phyloP scores from a whole-genome alignment of 2,113 vertebrate species.

The Chloroceryle aenea region DNA sequence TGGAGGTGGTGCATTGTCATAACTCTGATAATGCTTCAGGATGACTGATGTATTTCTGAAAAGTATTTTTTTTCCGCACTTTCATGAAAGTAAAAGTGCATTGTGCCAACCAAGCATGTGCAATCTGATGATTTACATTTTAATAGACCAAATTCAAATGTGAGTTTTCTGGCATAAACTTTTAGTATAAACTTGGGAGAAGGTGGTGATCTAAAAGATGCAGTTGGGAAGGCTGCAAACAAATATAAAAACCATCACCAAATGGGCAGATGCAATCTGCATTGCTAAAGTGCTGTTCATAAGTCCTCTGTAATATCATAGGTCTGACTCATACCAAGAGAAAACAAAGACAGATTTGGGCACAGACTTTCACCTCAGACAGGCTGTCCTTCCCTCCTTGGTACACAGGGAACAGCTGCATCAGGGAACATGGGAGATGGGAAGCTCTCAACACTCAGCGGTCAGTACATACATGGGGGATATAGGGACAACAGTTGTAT shows the following conservation, averaged over 20 bases:
- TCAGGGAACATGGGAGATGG: too few relatives aligned
- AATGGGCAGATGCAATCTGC: background rate
- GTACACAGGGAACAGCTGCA: background rate
- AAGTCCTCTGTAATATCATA: background rate
- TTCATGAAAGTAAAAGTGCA: background rate
- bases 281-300: background rate
- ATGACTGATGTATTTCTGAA: background rate
- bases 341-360: background rate
- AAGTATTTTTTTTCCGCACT: background rate
- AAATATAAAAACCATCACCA: background rate
- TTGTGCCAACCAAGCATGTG: background rate
- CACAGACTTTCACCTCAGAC: background rate
- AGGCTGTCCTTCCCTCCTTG: background rate
- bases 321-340: background rate
- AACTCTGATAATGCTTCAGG: background rate
- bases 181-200: background rate
- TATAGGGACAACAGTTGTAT: background rate
- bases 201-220: background rate
- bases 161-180: background rate
- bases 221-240: background rate
- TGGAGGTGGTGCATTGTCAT: background rate
- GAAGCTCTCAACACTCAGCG: background rate
- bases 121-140: background rate
- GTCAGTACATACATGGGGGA: rapidly evolving
- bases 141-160: background rate